A percentile compares a stretch with the other conserved stretches of the same genome.
phyloP scores from a whole-genome alignment of 2,888 invertebrate species.

The Spisula subtruncata region DNA sequence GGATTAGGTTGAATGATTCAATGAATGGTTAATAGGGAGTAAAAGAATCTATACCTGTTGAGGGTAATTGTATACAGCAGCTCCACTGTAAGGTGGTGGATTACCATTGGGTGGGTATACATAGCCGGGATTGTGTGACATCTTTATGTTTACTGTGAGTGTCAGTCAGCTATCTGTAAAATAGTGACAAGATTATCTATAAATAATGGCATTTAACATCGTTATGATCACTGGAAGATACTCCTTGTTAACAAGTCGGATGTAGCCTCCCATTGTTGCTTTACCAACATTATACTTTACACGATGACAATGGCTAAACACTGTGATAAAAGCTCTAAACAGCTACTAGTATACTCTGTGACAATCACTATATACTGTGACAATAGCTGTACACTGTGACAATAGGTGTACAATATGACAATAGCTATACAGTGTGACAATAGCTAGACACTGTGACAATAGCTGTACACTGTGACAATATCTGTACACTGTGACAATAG shows the following conservation, averaged over 20 bases:
- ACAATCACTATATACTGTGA: too few species aligned
- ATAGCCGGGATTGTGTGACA: slow-evolving; percentile 56
- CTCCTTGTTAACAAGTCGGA: not conserved
- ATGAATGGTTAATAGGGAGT: too few species aligned
- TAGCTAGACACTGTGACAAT: not conserved
- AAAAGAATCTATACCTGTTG: not conserved
- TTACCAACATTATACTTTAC: too few species aligned
- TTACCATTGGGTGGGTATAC: slow-evolving; percentile 51
- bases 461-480: not conserved
- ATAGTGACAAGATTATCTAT: too few species aligned
- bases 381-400: not conserved
- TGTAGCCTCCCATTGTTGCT: too few species aligned
- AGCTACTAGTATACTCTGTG: too few species aligned
- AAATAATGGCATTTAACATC: not conserved
- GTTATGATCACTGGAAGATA: not conserved
- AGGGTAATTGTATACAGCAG: slow-evolving; percentile 37
- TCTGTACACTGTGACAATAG: too few species aligned
- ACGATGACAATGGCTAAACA: too few species aligned
- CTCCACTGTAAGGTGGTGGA: slow-evolving; percentile 46
- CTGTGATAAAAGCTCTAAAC: too few species aligned
- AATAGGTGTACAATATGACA: not conserved
- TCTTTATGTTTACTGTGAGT: slow-evolving; percentile 22
- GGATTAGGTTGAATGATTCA: too few species aligned
- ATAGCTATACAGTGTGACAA: not conserved
- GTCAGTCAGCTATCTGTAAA: not conserved